Evolutionary conservation across 1,140 invertebrate genomes (phyloP).

Genomic region (Drosophila leontia): DNA sequence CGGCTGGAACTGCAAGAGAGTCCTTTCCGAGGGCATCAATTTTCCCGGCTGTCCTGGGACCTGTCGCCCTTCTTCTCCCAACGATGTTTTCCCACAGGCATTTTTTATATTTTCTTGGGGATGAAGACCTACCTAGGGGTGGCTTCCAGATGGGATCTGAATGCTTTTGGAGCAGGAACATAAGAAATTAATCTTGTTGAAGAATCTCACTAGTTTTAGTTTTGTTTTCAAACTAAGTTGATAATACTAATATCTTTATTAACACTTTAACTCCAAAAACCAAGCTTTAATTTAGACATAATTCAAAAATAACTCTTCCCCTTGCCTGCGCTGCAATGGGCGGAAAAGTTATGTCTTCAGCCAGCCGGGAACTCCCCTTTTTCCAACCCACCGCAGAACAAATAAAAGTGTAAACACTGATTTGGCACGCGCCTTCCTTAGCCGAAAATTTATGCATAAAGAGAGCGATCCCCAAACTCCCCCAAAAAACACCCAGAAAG

Average conservation of each 20-base stretch:
- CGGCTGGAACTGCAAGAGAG: constrained; percentile 19
- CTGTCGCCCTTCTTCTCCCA: constrained; percentile 32
- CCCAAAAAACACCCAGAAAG: constrained; percentile 4
- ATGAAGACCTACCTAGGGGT: constrained; percentile 15
- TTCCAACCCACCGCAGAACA: constrained; percentile 32
- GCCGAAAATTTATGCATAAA: constrained; percentile 75
- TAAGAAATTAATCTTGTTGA: background rate
- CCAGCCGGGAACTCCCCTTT: background rate
- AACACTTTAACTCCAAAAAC: background rate
- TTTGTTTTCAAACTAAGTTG: background rate
- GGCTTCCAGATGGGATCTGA: background rate
- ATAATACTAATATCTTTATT: background rate
- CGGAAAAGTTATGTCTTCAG: constrained; percentile 61
- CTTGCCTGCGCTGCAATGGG: constrained; percentile 13
- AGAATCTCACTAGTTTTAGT: background rate
- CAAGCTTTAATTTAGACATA: constrained; percentile 69
- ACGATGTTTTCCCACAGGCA: constrained; percentile 27
- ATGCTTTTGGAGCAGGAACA: background rate
- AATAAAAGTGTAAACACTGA: constrained; percentile 83
- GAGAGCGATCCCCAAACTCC: constrained; percentile 20
- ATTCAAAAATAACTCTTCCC: constrained; percentile 57
- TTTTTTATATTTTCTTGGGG: constrained; percentile 20
- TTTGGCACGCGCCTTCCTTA: constrained; percentile 77
- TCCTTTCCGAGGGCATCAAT: constrained; percentile 29
- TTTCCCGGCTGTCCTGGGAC: constrained; percentile 28